Conservation (phyloP, 2,888 invertebrate species). For the Trypoxylon attenuatum region DNA sequence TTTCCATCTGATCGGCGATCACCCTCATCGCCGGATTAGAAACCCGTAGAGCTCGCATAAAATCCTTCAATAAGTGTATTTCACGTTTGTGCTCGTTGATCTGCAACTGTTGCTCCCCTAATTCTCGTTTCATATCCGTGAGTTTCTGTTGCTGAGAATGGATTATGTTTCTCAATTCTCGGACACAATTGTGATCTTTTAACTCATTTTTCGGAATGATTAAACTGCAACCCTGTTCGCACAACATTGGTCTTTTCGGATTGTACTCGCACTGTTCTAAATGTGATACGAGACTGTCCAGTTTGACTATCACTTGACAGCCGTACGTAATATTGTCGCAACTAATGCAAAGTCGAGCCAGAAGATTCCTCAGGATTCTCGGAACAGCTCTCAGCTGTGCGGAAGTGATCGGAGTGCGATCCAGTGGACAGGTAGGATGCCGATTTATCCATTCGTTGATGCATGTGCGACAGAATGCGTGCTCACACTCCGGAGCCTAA, state of each 20-base stretch:
- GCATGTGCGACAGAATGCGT: slow-evolving; percentile 95
- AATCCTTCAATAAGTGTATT: slow-evolving; percentile 91
- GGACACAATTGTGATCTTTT: slow-evolving; percentile 94
- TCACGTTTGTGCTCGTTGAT: slow-evolving; percentile 94
- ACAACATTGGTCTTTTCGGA: slow-evolving; percentile 94
- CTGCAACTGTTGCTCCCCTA: slow-evolving; percentile 89
- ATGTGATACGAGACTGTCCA: slow-evolving; percentile 90
- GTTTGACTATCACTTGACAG: slow-evolving; percentile 88
- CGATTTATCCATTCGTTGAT: slow-evolving; percentile 96
- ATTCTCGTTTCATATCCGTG: slow-evolving; percentile 89
- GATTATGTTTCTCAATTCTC: slow-evolving; percentile 89
- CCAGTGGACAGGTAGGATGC: slow-evolving; percentile 96
- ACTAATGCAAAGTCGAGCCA: slow-evolving; percentile 90
- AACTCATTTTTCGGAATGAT: slow-evolving; percentile 96
- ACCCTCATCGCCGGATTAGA: slow-evolving; percentile 95
- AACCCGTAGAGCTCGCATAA: slow-evolving; percentile 94
- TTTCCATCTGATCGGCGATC: slow-evolving; percentile 95
- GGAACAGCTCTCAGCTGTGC: slow-evolving; percentile 94
- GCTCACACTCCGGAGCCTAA: slow-evolving; percentile 95
- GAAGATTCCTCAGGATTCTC: slow-evolving; percentile 92
- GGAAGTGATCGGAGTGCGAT: slow-evolving; percentile 92
- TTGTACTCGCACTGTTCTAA: slow-evolving; percentile 95
- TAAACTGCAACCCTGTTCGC: slow-evolving; percentile 95
- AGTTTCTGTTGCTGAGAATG: slow-evolving; percentile 91
- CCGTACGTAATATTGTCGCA: slow-evolving; percentile 95